Evolutionary conservation across 2,113 vertebrate species (phyloP).

Genomic region (Centropus bengalensis): DNA sequence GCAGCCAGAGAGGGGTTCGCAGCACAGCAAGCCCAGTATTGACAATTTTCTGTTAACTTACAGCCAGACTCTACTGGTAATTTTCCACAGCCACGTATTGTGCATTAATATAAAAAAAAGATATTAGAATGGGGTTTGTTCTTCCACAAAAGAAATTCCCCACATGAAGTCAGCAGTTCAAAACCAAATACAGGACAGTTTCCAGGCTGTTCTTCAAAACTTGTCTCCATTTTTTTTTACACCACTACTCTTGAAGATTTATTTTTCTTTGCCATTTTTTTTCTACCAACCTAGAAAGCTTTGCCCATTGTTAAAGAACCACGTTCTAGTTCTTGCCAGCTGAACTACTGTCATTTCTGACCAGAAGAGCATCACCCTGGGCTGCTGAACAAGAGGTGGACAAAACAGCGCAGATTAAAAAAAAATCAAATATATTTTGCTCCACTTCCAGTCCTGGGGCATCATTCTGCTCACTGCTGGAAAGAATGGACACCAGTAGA

Average conservation of each 20-base stretch:
- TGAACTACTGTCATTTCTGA: conserved; percentile 1
- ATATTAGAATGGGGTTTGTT: too few relatives aligned
- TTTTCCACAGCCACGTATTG: too few relatives aligned
- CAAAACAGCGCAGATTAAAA: background rate
- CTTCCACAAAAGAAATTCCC: too few relatives aligned
- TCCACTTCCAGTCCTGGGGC: background rate
- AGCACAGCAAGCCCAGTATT: too few relatives aligned
- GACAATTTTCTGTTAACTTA: too few relatives aligned
- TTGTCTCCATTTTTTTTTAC: background rate
- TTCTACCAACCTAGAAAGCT: background rate
- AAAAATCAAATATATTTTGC: background rate
- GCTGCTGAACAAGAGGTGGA: background rate
- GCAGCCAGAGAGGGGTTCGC: too few relatives aligned
- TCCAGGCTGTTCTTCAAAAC: conserved; percentile 8
- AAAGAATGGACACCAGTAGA: background rate
- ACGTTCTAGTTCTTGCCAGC: background rate
- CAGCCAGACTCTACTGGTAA: too few relatives aligned
- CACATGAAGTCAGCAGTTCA: background rate
- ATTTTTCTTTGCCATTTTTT: background rate
- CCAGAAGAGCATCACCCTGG: background rate
- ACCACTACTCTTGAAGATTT: background rate
- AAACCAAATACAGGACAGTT: background rate
- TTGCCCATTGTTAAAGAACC: background rate
- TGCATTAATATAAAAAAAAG: too few relatives aligned
- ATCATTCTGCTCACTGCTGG: background rate